Conservation (phyloP, 2,888 invertebrate genomes). For the Hydraecia micacea region DNA sequence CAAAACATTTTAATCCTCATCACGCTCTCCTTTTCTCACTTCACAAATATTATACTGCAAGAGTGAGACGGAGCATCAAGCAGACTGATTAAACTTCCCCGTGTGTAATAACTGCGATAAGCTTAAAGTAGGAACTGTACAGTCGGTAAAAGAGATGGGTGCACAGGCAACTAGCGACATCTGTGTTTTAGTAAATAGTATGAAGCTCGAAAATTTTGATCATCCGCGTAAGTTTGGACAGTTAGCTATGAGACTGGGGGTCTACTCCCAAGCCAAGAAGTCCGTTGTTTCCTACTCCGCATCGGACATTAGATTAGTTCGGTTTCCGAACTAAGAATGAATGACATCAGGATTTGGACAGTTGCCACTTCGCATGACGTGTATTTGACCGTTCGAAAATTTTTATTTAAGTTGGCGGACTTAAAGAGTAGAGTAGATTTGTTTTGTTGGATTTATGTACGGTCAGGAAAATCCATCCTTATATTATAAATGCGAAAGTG, state of each 20-base stretch:
- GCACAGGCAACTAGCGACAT: conserved; percentile 16
- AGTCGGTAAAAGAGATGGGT: conserved; percentile 11
- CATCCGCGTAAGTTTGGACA: background rate
- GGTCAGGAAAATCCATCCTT: background rate
- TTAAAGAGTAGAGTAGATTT: too few relatives aligned
- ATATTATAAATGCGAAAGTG: too few relatives aligned
- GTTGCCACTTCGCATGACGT: too few relatives aligned
- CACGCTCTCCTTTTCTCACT: background rate
- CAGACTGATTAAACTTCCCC: conserved; percentile 36
- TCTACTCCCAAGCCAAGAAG: too few relatives aligned
- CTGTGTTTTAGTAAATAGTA: background rate
- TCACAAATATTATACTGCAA: background rate
- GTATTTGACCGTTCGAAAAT: too few relatives aligned
- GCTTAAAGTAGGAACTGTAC: conserved; percentile 37
- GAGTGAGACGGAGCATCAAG: conserved; percentile 22
- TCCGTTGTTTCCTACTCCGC: too few relatives aligned
- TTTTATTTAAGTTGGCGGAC: too few relatives aligned
- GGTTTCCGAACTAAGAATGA: too few relatives aligned
- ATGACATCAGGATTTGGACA: too few relatives aligned
- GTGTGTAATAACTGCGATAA: conserved; percentile 42
- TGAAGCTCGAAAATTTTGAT: background rate
- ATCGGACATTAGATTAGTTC: too few relatives aligned
- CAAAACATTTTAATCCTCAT: conserved; percentile 16
- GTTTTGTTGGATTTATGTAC: background rate
- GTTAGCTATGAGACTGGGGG: background rate